A percentile compares a stretch with the other conserved stretches of the same genome.
These are phyloP conservation scores for Octopus sinensis DNA, from an alignment of 1,140 invertebrate species.

Conservation along the genomic window DNA sequence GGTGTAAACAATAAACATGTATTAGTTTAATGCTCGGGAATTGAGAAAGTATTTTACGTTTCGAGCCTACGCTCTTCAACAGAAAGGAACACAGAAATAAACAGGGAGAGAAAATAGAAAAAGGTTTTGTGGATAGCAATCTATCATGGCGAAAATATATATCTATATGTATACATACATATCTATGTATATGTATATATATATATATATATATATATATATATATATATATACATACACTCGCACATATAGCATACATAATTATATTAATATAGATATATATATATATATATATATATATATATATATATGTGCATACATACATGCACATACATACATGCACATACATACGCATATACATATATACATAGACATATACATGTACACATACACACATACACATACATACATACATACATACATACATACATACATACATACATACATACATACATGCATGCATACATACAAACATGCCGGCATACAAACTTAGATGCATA, in stretches of 20 bases:
- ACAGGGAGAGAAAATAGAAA: too few species aligned
- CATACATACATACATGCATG: neutral
- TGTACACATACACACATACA: neutral
- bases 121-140: too few species aligned
- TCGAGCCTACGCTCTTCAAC: too few species aligned
- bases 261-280: neutral
- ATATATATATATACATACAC: neutral
- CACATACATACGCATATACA: neutral
- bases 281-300: neutral
- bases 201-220: conserved; percentile 1
- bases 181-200: neutral
- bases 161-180: neutral
- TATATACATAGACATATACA: neutral
- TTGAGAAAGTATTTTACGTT: too few species aligned
- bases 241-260: neutral
- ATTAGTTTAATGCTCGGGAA: too few species aligned
- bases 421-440: neutral
- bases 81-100: too few species aligned
- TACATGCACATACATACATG: neutral
- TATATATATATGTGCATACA: neutral
- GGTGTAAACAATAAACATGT: too few species aligned
- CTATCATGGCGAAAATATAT: too few species aligned
- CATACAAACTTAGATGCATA: neutral
- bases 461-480: neutral
- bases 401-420: neutral